Percentiles rank a stretch among this genome's conserved stretches.
Evolutionary conservation across 2,113 vertebrate species (phyloP).

Genomic region (Calonectris borealis): DNA sequence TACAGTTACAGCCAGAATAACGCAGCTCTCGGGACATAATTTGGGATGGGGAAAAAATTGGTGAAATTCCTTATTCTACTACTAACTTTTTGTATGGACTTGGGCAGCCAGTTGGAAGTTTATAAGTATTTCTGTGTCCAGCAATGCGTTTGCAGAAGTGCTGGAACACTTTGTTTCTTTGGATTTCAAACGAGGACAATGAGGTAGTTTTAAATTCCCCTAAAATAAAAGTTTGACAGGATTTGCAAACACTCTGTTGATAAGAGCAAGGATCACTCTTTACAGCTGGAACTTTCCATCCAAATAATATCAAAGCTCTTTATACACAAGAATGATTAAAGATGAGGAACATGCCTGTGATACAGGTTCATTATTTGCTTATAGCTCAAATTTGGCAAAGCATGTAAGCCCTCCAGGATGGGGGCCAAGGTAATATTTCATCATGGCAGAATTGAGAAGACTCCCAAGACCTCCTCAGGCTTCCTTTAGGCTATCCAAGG

Average conservation of each 20-base stretch:
- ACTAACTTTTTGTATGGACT: not conserved
- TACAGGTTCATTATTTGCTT: not conserved
- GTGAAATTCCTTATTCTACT: not conserved
- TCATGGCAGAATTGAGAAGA: not conserved
- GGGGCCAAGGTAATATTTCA: not conserved
- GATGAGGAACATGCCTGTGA: not conserved
- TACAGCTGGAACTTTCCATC: constrained; percentile 9
- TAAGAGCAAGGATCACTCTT: not conserved
- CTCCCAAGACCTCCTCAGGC: not conserved
- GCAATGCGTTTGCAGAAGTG: not conserved
- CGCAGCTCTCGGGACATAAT: not conserved
- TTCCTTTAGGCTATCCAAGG: not conserved
- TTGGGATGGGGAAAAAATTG: not conserved
- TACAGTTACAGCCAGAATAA: not conserved
- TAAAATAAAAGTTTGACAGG: not conserved
- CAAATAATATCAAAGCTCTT: not conserved
- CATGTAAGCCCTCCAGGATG: not conserved
- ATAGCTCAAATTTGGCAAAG: not conserved
- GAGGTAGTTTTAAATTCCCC: not conserved
- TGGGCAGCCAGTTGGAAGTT: not conserved
- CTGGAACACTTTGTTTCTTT: not conserved
- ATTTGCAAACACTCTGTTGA: not conserved
- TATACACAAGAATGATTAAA: not conserved
- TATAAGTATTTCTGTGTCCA: not conserved
- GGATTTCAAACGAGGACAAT: not conserved